Evolutionary conservation across 2,113 vertebrate genomes (phyloP), one percentile per base, ranked within the genome.

Genomic region (Diphyllodes magnificus): DNA sequence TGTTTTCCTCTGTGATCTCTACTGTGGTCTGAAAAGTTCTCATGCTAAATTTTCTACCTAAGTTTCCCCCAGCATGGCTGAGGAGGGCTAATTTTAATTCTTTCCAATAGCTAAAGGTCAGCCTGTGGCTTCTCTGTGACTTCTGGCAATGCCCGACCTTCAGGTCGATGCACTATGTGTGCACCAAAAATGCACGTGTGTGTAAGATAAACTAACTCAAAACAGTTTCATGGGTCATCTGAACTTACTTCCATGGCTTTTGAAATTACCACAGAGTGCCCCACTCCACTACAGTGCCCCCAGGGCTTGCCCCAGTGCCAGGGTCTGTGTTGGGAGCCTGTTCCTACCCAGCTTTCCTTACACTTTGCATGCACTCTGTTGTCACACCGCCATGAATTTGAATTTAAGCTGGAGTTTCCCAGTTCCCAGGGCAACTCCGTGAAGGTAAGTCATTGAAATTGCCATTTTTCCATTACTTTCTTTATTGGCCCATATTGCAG

Each of bases 61-160:
- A 5, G 10, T 49, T 90, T 37, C 25, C 15, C n/a, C 17, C 28
- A 25, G 4, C 0, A 0, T 28, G n/a, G 37, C 4, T 81, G 50
- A 72, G 24, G 15, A 73, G 9, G 42, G 64, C 4, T 80, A 14
- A 81, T 57, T 84, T 70, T 70, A 59, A 14, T 78, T 53, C 4
- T 57, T 3, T 11, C 33, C 15, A 70, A 82, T 5, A 61, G 24
- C 22, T 28, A 19, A 61, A 57, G 42, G 37, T 53, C 20, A 51
- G 28, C 2, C 1, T 30, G 76, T 39, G 63, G 13, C 64, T 86
- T 60, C 4, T 2, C 80, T 47, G 11, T 1, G 4, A 15, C 21
- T 68, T 79, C 6, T 8, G 9, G 8, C 54, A 17, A 37, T 42
- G 40, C 24, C 68, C 0, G 0, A 19, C 53, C 40, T 64, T 64